Percentiles rank a stretch among this genome's conserved stretches.
Evolutionary conservation across 2,888 invertebrate genomes (phyloP).

Genomic region (Dendrolimus houi): DNA sequence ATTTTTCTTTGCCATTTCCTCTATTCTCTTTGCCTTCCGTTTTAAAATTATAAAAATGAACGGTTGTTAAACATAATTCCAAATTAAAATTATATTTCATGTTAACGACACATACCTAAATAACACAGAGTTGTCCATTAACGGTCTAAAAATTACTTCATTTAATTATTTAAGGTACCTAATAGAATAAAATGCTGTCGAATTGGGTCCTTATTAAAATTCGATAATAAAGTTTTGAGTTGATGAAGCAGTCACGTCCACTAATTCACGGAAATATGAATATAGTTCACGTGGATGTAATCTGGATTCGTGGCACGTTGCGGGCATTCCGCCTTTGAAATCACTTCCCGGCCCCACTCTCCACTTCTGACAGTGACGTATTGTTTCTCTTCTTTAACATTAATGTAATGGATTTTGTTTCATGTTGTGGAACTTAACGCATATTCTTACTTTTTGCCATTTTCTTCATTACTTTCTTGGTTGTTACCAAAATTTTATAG

Average conservation of each 20-base stretch:
- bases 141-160: too few species aligned
- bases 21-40: too few species aligned
- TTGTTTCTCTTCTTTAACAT: conserved; percentile 69
- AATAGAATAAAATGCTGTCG: not conserved
- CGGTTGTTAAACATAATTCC: too few species aligned
- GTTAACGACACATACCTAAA: too few species aligned
- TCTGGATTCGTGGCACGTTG: conserved; percentile 60
- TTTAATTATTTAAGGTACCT: too few species aligned
- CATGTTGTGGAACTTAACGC: conserved; percentile 59
- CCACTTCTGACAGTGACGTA: conserved; percentile 64
- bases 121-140: too few species aligned
- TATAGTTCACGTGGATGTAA: conserved; percentile 47
- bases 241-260: conserved; percentile 44
- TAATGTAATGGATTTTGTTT: conserved; percentile 70
- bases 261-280: conserved; percentile 63
- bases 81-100: too few species aligned
- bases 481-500: too few species aligned
- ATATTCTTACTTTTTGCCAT: conserved; percentile 31
- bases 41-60: too few species aligned
- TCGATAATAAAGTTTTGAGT: conserved; percentile 20
- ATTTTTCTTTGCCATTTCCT: too few species aligned
- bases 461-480: too few species aligned
- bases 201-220: conserved; percentile 20
- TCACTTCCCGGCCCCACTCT: conserved; percentile 64
- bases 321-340: conserved; percentile 65